phyloP scores from a whole-genome alignment of 2,113 vertebrate species.

The Gorsachius goisagi region DNA sequence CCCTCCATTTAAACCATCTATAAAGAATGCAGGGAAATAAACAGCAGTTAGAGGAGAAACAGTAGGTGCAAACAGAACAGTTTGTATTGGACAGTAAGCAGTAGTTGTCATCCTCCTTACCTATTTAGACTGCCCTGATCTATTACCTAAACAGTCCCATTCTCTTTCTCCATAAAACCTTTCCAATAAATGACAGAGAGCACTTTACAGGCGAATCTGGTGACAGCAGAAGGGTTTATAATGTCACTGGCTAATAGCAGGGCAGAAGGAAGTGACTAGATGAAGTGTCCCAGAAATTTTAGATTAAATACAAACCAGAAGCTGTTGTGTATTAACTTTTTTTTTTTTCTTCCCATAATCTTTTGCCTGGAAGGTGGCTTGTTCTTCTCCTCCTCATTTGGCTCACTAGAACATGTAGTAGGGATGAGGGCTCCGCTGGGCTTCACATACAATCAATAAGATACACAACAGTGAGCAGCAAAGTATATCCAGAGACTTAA shows the following conservation, averaged over 20 bases:
- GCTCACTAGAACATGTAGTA: not conserved
- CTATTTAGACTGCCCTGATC: not conserved
- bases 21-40: not conserved
- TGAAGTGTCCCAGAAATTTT: not conserved
- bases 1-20: not conserved
- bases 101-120: not conserved
- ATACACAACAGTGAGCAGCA: not conserved
- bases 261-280: not conserved
- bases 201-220: not conserved
- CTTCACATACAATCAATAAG: not conserved
- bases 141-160: not conserved
- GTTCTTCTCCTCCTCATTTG: not conserved
- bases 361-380: not conserved
- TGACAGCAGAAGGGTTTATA: slow-evolving; percentile 22
- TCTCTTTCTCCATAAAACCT: slow-evolving; percentile 19
- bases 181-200: not conserved
- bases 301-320: slow-evolving; percentile 8
- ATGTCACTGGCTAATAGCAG: not conserved
- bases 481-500: not conserved
- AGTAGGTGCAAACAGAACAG: not conserved
- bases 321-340: not conserved
- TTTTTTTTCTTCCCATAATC: not conserved
- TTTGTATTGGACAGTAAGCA: not conserved
- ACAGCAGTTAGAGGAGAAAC: not conserved
- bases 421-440: not conserved